Evolutionary conservation across 2,113 vertebrate genomes (phyloP).

Genomic region (Otocyon megalotis): DNA sequence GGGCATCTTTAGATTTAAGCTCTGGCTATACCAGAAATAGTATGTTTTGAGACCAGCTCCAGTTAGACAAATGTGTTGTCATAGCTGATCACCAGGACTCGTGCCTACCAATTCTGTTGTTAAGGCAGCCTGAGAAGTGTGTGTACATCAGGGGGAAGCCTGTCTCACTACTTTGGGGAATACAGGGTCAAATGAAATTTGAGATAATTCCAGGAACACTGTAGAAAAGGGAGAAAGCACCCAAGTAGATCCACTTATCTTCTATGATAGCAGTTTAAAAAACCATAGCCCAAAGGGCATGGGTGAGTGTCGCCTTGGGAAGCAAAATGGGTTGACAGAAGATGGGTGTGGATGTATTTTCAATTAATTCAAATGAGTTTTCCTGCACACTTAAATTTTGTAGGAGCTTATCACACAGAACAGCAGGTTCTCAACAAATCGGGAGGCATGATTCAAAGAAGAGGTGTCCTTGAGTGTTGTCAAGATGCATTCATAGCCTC

Average conservation of each 20-base stretch:
- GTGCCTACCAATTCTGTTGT: background rate
- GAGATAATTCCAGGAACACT: conserved; percentile 23
- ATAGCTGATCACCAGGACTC: background rate
- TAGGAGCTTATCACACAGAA: conserved; percentile 61
- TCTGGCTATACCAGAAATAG: background rate
- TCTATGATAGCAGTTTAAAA: conserved; percentile 16
- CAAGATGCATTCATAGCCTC: conserved; percentile 21
- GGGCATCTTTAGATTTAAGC: conserved; percentile 9
- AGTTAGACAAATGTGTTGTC: conserved; percentile 34
- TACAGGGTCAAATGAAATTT: conserved; percentile 36
- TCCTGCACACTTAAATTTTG: conserved; percentile 50
- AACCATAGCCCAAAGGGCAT: conserved; percentile 28
- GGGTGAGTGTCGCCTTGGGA: conserved; percentile 29
- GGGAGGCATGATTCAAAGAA: conserved; percentile 25
- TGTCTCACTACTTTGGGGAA: background rate
- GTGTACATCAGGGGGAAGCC: background rate
- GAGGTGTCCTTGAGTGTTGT: background rate
- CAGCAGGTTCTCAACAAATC: conserved; percentile 39
- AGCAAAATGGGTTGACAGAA: conserved; percentile 57
- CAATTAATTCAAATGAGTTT: conserved; percentile 58
- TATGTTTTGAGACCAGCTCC: conserved; percentile 1
- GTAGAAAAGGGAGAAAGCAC: background rate
- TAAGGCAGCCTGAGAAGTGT: background rate
- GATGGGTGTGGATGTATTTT: conserved; percentile 61
- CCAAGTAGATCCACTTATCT: background rate